phyloP scores from a whole-genome alignment of 2,797 vertebrate species.

The Lagodon rhomboides region DNA sequence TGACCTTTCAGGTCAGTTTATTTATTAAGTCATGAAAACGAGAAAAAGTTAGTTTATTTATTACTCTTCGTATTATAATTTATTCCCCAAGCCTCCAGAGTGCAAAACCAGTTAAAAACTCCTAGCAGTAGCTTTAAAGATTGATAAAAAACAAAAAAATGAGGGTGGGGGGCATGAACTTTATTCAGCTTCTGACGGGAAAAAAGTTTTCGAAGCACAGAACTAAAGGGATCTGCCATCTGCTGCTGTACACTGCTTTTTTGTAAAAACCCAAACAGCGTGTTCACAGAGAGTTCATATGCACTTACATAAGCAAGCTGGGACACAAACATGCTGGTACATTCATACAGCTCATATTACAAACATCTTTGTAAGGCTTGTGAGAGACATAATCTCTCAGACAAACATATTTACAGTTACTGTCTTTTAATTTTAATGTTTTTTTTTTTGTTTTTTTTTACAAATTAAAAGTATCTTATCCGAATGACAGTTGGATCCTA shows the following conservation, averaged over 20 bases:
- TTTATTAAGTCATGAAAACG: too few species aligned
- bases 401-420: conserved; percentile 11
- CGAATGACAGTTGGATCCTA: not conserved
- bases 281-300: conserved; percentile 15
- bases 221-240: too few species aligned
- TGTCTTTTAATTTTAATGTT: conserved; percentile 44
- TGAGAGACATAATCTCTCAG: conserved; percentile 17
- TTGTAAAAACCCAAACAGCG: not conserved
- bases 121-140: too few species aligned
- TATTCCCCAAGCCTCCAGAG: too few species aligned
- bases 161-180: too few species aligned
- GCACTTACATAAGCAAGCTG: not conserved
- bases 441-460: not conserved
- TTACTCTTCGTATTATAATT: too few species aligned
- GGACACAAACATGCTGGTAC: not conserved
- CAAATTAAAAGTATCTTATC: not conserved
- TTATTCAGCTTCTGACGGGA: too few species aligned
- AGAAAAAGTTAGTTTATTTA: too few species aligned
- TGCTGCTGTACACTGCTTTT: not conserved
- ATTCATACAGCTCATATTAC: not conserved
- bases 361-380: not conserved
- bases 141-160: too few species aligned
- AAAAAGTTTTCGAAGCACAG: too few species aligned
- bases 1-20: too few species aligned
- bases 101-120: too few species aligned